Evolutionary conservation across 2,797 vertebrate species (phyloP), one percentile per base, ranked within the genome.

Genomic region (Scarus forsteni): DNA sequence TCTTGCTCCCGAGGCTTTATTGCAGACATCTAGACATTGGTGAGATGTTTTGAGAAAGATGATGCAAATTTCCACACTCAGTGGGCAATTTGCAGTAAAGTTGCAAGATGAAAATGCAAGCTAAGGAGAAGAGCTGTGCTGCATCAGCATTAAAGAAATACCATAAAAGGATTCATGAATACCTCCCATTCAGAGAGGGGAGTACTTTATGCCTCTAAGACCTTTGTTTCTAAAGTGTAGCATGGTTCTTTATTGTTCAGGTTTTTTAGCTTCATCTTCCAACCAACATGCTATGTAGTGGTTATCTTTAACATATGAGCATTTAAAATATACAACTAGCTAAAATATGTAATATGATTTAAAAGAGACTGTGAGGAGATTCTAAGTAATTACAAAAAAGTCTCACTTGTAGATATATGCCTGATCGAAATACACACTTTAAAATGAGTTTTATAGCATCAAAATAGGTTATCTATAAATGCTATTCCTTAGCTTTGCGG

Each of bases 91-190:
- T 83, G 78, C 70, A 76, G 80, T 79, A 82, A 84, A 58, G 79
- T 75, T 77, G 60, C 50, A 72, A 79, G 79, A 60, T 79, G 68
- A 89, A 81, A 75, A 27, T 83, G 85, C 84, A 79, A 88, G 80
- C 68, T 67, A 86, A 80, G 83, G 68, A 60, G 75, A 83, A 84
- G 64, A 86, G 70, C 70, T 65, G 54, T 63, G 76, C 75, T 59
- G 60, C 73, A 76, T 87, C 85, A 88, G 86, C 90, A 83, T 83
- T 79, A 79, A 83, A 74, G 57, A 77, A 85, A 85, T 74, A 85
- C 71, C 66, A 78, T 86, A 70, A 86, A 84, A 76, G 61, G 67
- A 67, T 79, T 81, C 73, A 73, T 80, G 83, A 83, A 85, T 75
- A 62, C 60, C 75, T 80, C 66, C 62, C 36, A 62, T 80, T 84